Percentiles rank a stretch among this genome's conserved stretches.
Evolutionary conservation across 2,113 vertebrate genomes (phyloP).

Genomic region (Aptenodytes patagonicus): DNA sequence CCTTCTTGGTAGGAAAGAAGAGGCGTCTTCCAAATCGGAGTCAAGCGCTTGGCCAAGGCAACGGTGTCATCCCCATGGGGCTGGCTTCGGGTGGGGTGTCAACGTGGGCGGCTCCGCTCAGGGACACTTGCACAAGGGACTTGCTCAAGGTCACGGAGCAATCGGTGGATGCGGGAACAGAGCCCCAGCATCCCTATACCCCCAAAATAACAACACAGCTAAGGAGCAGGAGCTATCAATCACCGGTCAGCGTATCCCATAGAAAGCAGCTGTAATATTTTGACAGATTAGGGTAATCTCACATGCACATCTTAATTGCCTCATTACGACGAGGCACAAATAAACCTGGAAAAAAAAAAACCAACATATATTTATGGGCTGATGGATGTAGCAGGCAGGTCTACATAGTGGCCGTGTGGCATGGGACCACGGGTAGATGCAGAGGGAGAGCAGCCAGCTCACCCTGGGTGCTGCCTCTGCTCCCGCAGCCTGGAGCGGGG

Average conservation of each 20-base stretch:
- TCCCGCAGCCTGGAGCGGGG: not conserved
- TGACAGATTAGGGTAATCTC: conserved; percentile 19
- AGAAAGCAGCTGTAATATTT: conserved; percentile 4
- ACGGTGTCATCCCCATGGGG: not conserved
- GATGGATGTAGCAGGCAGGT: not conserved
- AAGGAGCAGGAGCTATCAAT: not conserved
- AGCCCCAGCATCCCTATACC: not conserved
- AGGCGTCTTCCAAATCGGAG: not conserved
- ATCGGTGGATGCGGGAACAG: not conserved
- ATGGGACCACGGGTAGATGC: not conserved
- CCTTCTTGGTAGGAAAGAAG: not conserved
- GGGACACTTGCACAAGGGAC: not conserved
- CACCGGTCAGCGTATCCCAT: not conserved
- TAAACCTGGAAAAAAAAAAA: not conserved
- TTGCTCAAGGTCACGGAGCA: not conserved
- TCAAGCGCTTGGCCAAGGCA: not conserved
- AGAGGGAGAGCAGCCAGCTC: not conserved
- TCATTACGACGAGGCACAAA: not conserved
- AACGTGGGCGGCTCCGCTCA: not conserved
- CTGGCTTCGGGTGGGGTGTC: accelerated
- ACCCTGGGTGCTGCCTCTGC: not conserved
- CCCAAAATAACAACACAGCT: not conserved
- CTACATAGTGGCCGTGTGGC: not conserved
- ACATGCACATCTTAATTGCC: conserved; percentile 39
- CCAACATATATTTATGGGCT: not conserved